Evolutionary conservation across 2,113 vertebrate species (phyloP), one percentile per base, ranked within the genome.

Genomic region (Kryptolebias marmoratus): DNA sequence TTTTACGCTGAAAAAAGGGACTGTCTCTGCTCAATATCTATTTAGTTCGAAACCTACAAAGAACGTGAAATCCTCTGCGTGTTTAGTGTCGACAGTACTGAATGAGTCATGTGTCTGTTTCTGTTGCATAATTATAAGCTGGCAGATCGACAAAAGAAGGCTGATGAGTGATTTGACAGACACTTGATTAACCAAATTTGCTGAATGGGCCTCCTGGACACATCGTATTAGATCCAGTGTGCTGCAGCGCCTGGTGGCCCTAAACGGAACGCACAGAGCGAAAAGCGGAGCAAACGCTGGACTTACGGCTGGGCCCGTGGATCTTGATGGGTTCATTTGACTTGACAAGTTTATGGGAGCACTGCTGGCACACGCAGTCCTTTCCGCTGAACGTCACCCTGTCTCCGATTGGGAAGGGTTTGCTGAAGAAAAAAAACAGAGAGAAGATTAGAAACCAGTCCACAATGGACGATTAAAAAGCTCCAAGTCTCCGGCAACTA

Each of bases 381-480:
- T 98, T 98, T 56, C 97, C 98, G 1, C 96, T 98, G 94, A 99
- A 99, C 0, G 97, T 99, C 54, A 99, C 98, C 91, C 97, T 95
- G 93, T 99, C 98, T 89, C 98, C 98, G 0, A 99, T 98, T 50
- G 98, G 98, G 89, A 99, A 99, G 0, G 97, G 95, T 86, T 98
- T 98, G 93, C 98, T 99, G 89, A 0, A 65, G 87, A 82, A 62
- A 73, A 18, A 75, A 68, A 78, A 27, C 1, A 71, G 1, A 27
- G 55, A 53, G 32, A 68, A 70, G 77, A 71, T 80, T 77, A 83
- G 59, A 66, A 75, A 71, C 15, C 49, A 49, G 32, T 36, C 16
- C 64, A 77, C 27, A 58, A 57, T 27, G 6, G 15, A 50, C 53
- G 52, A 76, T 58, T 39, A 55, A 64, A 70, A 71, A 27, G 64